Evolutionary conservation across 2,113 vertebrate genomes (phyloP).

Genomic region (Odontophorus gujanensis): DNA sequence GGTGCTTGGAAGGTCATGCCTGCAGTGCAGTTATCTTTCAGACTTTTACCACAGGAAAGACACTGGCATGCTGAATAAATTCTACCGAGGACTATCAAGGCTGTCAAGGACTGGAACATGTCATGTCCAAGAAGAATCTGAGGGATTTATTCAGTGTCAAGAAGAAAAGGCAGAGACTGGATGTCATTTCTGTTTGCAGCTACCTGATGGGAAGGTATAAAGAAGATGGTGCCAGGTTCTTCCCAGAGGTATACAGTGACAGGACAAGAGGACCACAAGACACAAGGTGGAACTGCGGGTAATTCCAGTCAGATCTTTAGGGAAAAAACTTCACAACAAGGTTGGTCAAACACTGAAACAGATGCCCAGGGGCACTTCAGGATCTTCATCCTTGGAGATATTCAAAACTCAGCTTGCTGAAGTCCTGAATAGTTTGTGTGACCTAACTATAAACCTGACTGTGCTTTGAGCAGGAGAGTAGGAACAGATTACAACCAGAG

Average conservation of each 20-base stretch:
- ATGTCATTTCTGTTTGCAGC: neutral
- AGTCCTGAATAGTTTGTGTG: neutral
- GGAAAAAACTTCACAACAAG: neutral
- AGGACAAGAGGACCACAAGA: neutral
- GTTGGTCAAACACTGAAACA: neutral
- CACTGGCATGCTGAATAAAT: neutral
- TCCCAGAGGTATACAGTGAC: neutral
- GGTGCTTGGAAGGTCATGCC: neutral
- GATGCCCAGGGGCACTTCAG: neutral
- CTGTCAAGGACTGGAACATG: neutral
- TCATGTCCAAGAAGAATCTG: neutral
- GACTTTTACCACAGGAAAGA: neutral
- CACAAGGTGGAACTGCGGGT: neutral
- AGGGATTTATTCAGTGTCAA: neutral
- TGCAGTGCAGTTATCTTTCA: neutral
- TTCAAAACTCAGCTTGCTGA: neutral
- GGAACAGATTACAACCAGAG: neutral
- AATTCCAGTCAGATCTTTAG: neutral
- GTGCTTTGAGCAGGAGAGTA: neutral
- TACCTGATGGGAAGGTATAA: neutral
- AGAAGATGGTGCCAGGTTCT: neutral
- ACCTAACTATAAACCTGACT: neutral
- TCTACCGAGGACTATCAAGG: neutral
- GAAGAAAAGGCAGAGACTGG: neutral
- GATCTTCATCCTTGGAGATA: neutral